Percentiles rank a stretch among this genome's conserved stretches.
Evolutionary conservation across 2,888 invertebrate species (phyloP).

Genomic region (Pharmacophagus antenor): DNA sequence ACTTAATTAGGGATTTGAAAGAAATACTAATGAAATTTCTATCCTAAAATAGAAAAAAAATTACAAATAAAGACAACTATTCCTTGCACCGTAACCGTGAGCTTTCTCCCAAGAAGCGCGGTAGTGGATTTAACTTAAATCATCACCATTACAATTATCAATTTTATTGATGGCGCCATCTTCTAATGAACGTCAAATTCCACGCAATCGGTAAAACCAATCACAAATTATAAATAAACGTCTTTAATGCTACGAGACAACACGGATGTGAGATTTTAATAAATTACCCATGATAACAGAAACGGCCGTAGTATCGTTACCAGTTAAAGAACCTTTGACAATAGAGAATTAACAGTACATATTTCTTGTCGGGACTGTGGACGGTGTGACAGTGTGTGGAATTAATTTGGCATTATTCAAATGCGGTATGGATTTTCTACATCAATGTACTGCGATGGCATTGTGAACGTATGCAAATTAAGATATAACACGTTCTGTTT

Average conservation of each 20-base stretch:
- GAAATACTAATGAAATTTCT: neutral
- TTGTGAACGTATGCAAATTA: constrained; percentile 35
- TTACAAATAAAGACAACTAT: neutral
- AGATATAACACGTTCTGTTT: constrained; percentile 30
- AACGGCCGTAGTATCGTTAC: constrained; percentile 23
- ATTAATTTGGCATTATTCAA: constrained; percentile 31
- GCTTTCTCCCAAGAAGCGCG: constrained; percentile 29
- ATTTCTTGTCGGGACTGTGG: constrained; percentile 23
- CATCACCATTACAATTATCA: constrained; percentile 29
- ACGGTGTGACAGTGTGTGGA: constrained; percentile 18
- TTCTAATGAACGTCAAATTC: constrained; percentile 27
- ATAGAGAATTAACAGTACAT: constrained; percentile 29
- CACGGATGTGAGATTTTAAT: constrained; percentile 31
- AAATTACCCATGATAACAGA: constrained; percentile 29
- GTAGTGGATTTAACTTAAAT: constrained; percentile 29
- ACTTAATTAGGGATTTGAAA: too few species aligned
- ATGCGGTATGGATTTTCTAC: constrained; percentile 19
- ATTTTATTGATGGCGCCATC: constrained; percentile 30
- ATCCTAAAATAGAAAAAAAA: too few species aligned
- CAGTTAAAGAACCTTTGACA: constrained; percentile 30
- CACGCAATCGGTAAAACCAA: constrained; percentile 28
- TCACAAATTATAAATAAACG: constrained; percentile 31
- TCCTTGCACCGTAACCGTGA: neutral
- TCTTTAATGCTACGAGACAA: constrained; percentile 27
- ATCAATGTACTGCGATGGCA: constrained; percentile 5